These are phyloP conservation scores for Schrankia costaestrigalis DNA, from an alignment of 2,888 invertebrate genomes.

Conservation along the genomic window DNA sequence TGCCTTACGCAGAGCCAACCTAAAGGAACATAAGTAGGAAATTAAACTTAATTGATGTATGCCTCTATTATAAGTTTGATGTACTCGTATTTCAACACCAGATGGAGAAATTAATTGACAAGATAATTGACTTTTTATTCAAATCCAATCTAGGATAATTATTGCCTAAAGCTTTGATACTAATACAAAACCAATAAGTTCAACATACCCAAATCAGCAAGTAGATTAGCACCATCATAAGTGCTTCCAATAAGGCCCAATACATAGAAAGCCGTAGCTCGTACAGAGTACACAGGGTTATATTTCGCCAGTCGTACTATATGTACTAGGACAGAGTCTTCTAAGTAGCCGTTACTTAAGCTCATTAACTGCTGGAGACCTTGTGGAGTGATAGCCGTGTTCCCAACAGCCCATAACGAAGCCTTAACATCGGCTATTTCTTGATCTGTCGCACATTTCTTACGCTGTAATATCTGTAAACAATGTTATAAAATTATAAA, in stretches of 20 bases:
- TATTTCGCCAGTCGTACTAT: constrained; percentile 86
- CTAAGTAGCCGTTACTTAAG: constrained; percentile 59
- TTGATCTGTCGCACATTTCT: constrained; percentile 82
- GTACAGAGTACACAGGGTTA: constrained; percentile 91
- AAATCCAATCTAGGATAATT: too few relatives aligned
- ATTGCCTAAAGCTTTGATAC: too few relatives aligned
- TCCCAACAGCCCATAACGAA: constrained; percentile 94
- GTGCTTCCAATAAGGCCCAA: constrained; percentile 93
- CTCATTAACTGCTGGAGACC: constrained; percentile 88
- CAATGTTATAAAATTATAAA: neutral
- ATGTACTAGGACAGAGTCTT: constrained; percentile 67
- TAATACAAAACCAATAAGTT: neutral
- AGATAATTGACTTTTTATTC: too few relatives aligned
- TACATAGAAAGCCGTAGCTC: constrained; percentile 94
- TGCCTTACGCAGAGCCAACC: constrained; percentile 90
- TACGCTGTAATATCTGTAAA: constrained; percentile 63
- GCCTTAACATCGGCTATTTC: constrained; percentile 91
- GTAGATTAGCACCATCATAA: constrained; percentile 88
- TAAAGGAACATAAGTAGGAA: constrained; percentile 28
- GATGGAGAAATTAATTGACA: too few relatives aligned
- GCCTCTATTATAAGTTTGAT: too few relatives aligned
- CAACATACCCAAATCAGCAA: constrained; percentile 84
- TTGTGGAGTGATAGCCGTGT: constrained; percentile 87
- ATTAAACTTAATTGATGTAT: neutral
- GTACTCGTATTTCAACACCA: too few relatives aligned